A percentile compares a stretch with the other conserved stretches of the same genome.
phyloP scores from a whole-genome alignment of 2,797 vertebrate species.

The Tadarida brasiliensis region DNA sequence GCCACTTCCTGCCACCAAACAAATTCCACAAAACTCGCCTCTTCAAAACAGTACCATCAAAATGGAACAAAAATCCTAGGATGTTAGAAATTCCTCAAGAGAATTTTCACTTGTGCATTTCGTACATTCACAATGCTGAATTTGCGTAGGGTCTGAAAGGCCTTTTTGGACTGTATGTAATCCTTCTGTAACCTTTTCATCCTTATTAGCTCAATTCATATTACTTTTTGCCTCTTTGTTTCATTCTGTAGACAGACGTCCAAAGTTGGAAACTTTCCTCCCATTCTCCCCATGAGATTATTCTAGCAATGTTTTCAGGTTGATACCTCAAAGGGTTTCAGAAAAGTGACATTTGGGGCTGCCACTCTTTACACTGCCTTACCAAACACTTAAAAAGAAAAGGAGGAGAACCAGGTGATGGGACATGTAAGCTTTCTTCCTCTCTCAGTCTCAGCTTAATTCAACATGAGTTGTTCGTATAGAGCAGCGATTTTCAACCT shows the following conservation, averaged over 20 bases:
- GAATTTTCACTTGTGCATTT: background rate
- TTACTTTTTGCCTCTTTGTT: background rate
- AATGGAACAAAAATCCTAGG: background rate
- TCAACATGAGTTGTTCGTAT: background rate
- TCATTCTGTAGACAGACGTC: background rate
- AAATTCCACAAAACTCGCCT: background rate
- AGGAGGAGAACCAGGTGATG: background rate
- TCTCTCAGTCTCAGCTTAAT: background rate
- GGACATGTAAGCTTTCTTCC: background rate
- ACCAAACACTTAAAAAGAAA: background rate
- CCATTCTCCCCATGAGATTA: background rate
- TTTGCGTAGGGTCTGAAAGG: background rate
- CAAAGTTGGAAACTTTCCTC: background rate
- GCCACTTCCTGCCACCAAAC: background rate
- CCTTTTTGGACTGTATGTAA: background rate
- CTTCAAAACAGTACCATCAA: background rate
- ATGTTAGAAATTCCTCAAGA: background rate
- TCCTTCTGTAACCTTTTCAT: background rate
- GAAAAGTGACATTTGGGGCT: background rate
- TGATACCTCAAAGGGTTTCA: background rate
- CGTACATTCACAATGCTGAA: background rate
- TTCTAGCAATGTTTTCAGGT: slow-evolving; percentile 5
- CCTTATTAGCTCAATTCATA: background rate
- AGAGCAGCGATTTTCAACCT: background rate
- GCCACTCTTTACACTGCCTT: background rate